phyloP scores from a whole-genome alignment of 2,797 vertebrate species.

The Crenichthys baileyi region DNA sequence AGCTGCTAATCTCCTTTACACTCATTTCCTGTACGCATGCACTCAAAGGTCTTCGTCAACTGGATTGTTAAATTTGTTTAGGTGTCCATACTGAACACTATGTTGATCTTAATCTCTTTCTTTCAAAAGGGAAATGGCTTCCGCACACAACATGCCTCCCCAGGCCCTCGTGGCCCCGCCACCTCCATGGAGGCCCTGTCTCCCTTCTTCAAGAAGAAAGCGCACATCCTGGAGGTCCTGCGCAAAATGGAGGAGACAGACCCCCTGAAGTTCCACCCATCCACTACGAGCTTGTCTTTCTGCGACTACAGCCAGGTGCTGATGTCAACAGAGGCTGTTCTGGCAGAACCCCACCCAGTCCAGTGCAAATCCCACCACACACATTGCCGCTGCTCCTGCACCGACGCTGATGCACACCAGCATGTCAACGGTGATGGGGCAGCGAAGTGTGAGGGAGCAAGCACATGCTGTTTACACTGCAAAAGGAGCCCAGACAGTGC shows the following conservation, averaged over 20 bases:
- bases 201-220: constrained; percentile 96
- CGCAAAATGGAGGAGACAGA: constrained; percentile 94
- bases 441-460: constrained; percentile 77
- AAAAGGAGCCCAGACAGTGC: constrained; percentile 80
- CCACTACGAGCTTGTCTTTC: constrained; percentile 78
- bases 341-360: constrained; percentile 71
- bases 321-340: constrained; percentile 80
- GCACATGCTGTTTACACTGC: constrained; percentile 83
- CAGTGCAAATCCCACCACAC: constrained; percentile 75
- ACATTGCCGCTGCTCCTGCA: constrained; percentile 78
- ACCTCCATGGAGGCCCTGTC: constrained; percentile 90
- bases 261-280: constrained; percentile 84
- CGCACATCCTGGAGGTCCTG: constrained; percentile 95
- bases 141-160: constrained; percentile 78
- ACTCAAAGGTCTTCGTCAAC: constrained; percentile 42
- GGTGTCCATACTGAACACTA: background rate
- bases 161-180: constrained; percentile 74
- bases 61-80: constrained; percentile 25
- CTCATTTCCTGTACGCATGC: constrained; percentile 53
- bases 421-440: constrained; percentile 83
- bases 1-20: constrained; percentile 43
- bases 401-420: constrained; percentile 76
- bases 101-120: constrained; percentile 48
- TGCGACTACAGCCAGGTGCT: constrained; percentile 85
- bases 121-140: constrained; percentile 78